Base-by-base conservation (phyloP, 1,140 invertebrate species). In the Calosoma granatense region DNA sequence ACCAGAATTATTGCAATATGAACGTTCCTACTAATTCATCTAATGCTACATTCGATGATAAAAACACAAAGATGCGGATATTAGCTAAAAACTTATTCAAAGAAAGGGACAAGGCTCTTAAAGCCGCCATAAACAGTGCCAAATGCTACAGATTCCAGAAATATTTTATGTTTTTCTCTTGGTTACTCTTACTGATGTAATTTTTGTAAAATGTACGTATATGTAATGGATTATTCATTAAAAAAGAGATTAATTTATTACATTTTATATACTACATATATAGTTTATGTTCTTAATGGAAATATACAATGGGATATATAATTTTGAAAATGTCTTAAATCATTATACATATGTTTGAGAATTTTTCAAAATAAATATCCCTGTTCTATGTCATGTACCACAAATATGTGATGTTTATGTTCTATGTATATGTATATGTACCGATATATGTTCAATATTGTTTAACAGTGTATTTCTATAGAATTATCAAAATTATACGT, bases 1-100 rank as follows among this genome's bases (percentile, higher is more conserved):
- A 83, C 64, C 72, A 79, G 60, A 80, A 81, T 68, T 83, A 83
- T 69, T 83, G 81, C 70, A 83, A 83, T 67, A 70, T 78, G 52
- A 76, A 81, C 51, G 80, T 80, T 51, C 81, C 81, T 9, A 81
- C 77, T 2, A 82, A 83, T 69, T 72, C 74, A 20, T 75, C 74
- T 0, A 81, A 77, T 55, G 80, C 80, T 2, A 72, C 76, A 39
- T 80, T 74, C 65, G 70, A 71, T 58, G 67, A 71, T 56, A 67
- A 67, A 58, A 70, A 70, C 60, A 67, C 67, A 22, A 65, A 69
- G 58, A 71, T 71, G 70, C 62, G 70, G 21, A 68, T 70, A 65
- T 54, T 66, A 6, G 70, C 70, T 0, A 71, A 71, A 55, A 70
- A 70, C 56, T 59, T 69, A n/a, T 71, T 69, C 57, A 56, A 62